Evolutionary conservation across 2,888 invertebrate genomes (phyloP).

Genomic region (Sialis lutaria): DNA sequence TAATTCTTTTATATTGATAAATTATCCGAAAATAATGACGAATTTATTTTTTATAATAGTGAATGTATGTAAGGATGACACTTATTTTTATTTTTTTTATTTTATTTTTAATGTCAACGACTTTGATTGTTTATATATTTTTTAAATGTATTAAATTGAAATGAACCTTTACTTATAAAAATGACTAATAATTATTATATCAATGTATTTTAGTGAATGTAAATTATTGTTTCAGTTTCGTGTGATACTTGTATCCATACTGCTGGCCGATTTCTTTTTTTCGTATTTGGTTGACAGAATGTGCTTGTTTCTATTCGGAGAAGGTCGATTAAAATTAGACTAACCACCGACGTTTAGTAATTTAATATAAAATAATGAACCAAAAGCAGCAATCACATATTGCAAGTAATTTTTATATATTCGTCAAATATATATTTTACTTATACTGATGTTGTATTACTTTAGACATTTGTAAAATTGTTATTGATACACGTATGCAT

Average conservation of each 20-base stretch:
- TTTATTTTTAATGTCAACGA: neutral
- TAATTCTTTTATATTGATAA: too few relatives aligned
- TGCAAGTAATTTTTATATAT: too few relatives aligned
- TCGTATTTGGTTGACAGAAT: constrained; percentile 73
- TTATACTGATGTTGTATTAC: too few relatives aligned
- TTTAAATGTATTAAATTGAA: neutral
- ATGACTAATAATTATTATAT: neutral
- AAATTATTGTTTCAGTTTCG: constrained; percentile 62
- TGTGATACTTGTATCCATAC: constrained; percentile 59
- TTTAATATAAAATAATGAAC: too few relatives aligned
- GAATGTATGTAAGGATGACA: too few relatives aligned
- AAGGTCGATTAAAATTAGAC: constrained; percentile 35
- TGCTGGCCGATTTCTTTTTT: constrained; percentile 71
- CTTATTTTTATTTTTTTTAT: too few relatives aligned
- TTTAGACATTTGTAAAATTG: neutral
- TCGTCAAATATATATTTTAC: neutral
- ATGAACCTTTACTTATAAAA: too few relatives aligned
- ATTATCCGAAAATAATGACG: too few relatives aligned
- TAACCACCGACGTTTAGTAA: neutral
- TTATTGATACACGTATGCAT: too few relatives aligned
- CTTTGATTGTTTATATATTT: neutral
- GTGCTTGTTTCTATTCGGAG: constrained; percentile 75
- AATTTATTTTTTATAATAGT: too few relatives aligned
- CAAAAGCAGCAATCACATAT: too few relatives aligned
- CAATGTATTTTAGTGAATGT: constrained; percentile 9